Percentiles rank a stretch among this genome's conserved stretches.
Conservation (phyloP, 2,113 vertebrate species). For the Chloropsis hardwickii region DNA sequence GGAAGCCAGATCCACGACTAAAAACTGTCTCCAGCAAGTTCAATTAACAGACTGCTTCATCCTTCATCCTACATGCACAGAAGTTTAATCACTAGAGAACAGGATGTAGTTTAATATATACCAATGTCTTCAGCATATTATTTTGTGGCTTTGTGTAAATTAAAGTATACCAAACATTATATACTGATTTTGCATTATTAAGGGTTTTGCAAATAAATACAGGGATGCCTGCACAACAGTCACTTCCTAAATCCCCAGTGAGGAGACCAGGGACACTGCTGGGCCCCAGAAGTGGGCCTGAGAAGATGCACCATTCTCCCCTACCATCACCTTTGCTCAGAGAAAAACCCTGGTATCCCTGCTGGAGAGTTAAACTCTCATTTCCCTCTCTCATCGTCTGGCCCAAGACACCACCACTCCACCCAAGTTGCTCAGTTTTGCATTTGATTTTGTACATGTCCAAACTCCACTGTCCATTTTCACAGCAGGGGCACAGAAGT, state of each 20-base stretch:
- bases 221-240: neutral
- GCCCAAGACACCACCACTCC: neutral
- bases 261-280: neutral
- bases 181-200: neutral
- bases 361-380: neutral
- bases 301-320: neutral
- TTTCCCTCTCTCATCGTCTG: neutral
- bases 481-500: neutral
- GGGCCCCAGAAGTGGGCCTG: neutral
- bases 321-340: neutral
- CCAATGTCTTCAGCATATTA: neutral
- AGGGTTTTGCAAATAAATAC: neutral
- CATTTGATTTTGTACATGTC: neutral
- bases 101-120: neutral
- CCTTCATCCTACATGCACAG: neutral
- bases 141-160: neutral
- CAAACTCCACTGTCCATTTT: neutral
- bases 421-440: neutral
- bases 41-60: neutral
- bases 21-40: neutral
- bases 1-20: neutral
- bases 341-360: neutral
- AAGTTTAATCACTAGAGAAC: neutral
- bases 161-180: neutral
- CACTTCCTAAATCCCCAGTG: neutral